Evolutionary conservation across 2,888 invertebrate genomes (phyloP), one percentile per base, ranked within the genome.

Genomic region (Hecatera dysodea): DNA sequence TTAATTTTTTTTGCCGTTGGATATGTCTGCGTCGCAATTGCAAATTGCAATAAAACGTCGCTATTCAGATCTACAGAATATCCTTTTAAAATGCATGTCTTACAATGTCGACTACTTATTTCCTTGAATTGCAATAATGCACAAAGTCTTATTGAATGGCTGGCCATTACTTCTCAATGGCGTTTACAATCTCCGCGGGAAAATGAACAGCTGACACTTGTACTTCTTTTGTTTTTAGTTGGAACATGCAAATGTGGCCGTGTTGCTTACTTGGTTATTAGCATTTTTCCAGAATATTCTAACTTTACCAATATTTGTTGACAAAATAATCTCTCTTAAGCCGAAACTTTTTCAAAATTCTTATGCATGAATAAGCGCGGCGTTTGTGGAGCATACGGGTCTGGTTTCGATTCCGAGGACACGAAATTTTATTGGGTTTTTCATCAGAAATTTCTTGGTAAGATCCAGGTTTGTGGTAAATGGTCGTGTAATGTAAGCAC

Each of bases 191-290:
- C 80, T 74, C 42, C 50, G 72, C 72, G 74, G 61, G 78, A 78
- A 75, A 80, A 81, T 83, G 72, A 86, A 70, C 82, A 84, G 82
- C 85, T 82, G 86, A 67, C 75, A 67, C 76, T 76, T 59, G 44
- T 64, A 42, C 29, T 64, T 75, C 67, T 69, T 78, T 74, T 52
- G 44, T 52, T 74, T 71, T 68, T 68, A 61, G 63, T 57, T 69
- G 44, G 42, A 77, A 82, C 72, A 78, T 82, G 81, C 75, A 79
- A 82, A 83, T 82, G 65, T 82, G 72, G 72, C 64, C 62, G 33
- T 22, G 11, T 59, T 66, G 39, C 29, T 29, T 44, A n/a, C 42
- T 48, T 66, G 66, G 53, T 36, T 48, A 11, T n/a, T 12, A 22
- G 42, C 8, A 15, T 36, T 62, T 50, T 55, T 62, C 11, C 24